Evolutionary conservation across 1,140 invertebrate genomes (phyloP).

Genomic region (Saccostrea glomerata): DNA sequence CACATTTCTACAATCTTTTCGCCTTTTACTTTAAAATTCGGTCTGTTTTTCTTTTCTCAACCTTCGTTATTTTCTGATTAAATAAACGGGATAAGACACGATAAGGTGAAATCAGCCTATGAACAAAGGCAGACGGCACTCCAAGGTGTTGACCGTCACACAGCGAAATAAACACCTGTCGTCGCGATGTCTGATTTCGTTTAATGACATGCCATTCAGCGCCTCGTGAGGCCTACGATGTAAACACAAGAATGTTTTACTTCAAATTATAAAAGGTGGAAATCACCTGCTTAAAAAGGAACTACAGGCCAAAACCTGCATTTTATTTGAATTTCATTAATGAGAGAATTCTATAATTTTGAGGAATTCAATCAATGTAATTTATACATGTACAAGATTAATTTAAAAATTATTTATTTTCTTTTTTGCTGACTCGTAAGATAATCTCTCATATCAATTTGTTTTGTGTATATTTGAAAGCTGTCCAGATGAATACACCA

Average conservation of each 20-base stretch:
- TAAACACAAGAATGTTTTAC: constrained; percentile 53
- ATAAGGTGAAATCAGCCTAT: constrained; percentile 35
- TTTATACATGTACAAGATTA: not conserved
- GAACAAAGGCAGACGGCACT: constrained; percentile 41
- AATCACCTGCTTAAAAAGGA: constrained; percentile 49
- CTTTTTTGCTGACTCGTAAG: not conserved
- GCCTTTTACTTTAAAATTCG: not conserved
- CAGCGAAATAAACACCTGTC: constrained; percentile 60
- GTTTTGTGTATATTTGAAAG: too few species aligned
- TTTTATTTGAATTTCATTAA: constrained; percentile 40
- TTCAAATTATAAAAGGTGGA: constrained; percentile 52
- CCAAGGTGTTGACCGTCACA: constrained; percentile 54
- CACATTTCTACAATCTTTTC: constrained; percentile 16
- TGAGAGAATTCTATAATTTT: constrained; percentile 22
- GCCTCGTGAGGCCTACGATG: constrained; percentile 50
- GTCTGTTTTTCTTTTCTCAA: constrained; percentile 33
- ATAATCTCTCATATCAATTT: too few species aligned
- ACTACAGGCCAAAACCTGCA: constrained; percentile 48
- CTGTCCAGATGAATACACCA: too few species aligned
- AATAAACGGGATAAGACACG: constrained; percentile 41
- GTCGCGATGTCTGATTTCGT: constrained; percentile 58
- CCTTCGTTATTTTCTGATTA: constrained; percentile 45
- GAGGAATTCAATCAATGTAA: constrained; percentile 15
- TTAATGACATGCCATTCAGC: constrained; percentile 54
- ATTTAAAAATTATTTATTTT: not conserved